These are phyloP conservation scores for Lates japonicus DNA, from an alignment of 2,797 vertebrate genomes.

Conservation along the genomic window DNA sequence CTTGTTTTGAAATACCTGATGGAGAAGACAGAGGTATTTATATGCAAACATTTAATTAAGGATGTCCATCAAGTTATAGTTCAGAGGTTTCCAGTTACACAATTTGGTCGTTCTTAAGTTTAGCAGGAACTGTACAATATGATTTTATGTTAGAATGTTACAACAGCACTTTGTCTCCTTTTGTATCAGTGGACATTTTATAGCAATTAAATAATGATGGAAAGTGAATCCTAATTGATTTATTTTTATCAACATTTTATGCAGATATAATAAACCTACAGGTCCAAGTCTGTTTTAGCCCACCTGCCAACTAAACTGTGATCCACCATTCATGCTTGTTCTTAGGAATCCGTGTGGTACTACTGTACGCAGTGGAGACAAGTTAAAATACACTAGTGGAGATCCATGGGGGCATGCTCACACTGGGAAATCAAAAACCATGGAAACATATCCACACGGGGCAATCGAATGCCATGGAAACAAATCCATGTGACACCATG, in stretches of 20 bases:
- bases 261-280: not conserved
- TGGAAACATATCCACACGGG: conserved; percentile 78
- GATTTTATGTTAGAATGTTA: not conserved
- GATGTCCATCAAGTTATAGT: not conserved
- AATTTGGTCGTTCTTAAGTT: not conserved
- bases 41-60: not conserved
- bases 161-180: not conserved
- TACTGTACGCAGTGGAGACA: conserved; percentile 51
- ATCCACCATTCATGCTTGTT: conserved; percentile 25
- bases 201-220: not conserved
- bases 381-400: conserved; percentile 62
- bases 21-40: conserved; percentile 1
- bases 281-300: not conserved
- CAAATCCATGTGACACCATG: conserved; percentile 70
- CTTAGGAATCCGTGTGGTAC: conserved; percentile 49
- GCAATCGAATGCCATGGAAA: conserved; percentile 72
- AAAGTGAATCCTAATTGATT: not conserved
- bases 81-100: not conserved
- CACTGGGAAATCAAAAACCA: conserved; percentile 73
- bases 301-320: conserved; percentile 7
- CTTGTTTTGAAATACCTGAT: not conserved
- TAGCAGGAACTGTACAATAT: not conserved
- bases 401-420: conserved; percentile 67
- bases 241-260: not conserved
- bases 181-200: not conserved